Base-by-base conservation (phyloP, 37 sponge, comb jelly and placozoan genomes). In the Chondrosia reniformis region DNA sequence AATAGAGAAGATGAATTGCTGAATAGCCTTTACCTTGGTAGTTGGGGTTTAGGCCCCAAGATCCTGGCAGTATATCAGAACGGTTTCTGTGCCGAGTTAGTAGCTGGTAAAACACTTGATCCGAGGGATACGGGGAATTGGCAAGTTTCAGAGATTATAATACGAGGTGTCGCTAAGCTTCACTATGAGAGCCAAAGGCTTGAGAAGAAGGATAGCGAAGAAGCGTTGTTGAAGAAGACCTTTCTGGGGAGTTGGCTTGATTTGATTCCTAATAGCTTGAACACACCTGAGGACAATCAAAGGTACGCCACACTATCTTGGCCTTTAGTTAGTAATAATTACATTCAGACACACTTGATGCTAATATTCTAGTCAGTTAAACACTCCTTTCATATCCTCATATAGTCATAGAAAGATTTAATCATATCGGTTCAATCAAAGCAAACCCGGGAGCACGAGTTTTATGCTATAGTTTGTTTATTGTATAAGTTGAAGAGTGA, bases 1-100 rank as follows among this genome's bases (percentile, higher is more conserved):
- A 40, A 69, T 25, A 34, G 72, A 69, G 44, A 40, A 69, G 72
- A 69, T 4, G 72, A 69, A 6, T 43, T 69, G n/a, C 4, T n/a
- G 44, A 31, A 69, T 25, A 34, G 10, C 2, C 21, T 39, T 17
- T 44, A n/a, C 42, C 22, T 69, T 24, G 43, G 4, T 9, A 13
- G 41, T 21, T 24, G n/a, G 32, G 72, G 72, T 40, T 39, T 69
- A 25, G 72, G 38, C 1, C 72, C 72, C 22, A 31, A 69, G 72
- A 36, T 69, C 42, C 21, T 69, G 15, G 32, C 44, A n/a, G 25
- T 34, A 37, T 69, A 43, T 40, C 41, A 69, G 36, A 69, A 69
- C 42, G 72, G 72, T 69, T 1, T 40, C 3, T 69, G 72, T 40
- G 4, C 41, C 1, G 72, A 69, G 24, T 69, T 15, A 43, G 32